A percentile compares a stretch with the other conserved stretches of the same genome.
phyloP scores from a whole-genome alignment of 2,797 vertebrate species.

The Sebastolobus alascanus region DNA sequence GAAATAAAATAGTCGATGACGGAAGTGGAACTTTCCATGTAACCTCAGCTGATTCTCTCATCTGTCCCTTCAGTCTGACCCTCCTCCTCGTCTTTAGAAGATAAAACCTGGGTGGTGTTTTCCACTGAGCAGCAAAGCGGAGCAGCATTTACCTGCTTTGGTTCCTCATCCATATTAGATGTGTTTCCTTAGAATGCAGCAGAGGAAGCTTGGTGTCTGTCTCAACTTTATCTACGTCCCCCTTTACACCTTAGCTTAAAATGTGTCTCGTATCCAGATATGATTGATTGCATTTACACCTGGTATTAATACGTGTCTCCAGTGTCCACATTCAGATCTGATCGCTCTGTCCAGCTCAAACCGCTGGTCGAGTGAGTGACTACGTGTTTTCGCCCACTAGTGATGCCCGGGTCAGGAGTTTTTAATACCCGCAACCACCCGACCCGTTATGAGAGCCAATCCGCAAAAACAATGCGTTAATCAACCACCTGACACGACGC shows the following conservation, averaged over 20 bases:
- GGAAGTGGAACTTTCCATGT: neutral
- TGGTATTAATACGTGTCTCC: neutral
- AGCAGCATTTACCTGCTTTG: conserved; percentile 18
- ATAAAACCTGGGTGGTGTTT: neutral
- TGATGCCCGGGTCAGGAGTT: neutral
- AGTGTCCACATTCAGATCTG: too few relatives aligned
- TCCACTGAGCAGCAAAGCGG: neutral
- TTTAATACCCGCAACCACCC: neutral
- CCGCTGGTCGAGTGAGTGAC: neutral
- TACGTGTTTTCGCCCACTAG: neutral
- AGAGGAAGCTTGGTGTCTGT: neutral
- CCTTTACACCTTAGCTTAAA: neutral
- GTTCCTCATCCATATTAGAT: conserved; percentile 15
- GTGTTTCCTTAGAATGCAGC: conserved; percentile 16
- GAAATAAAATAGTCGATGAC: neutral
- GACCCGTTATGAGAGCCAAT: neutral
- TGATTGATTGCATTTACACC: neutral
- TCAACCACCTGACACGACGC: too few relatives aligned
- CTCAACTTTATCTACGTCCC: neutral
- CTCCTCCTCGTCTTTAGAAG: neutral
- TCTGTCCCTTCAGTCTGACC: conserved; percentile 15
- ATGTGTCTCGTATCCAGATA: neutral
- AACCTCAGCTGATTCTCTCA: neutral
- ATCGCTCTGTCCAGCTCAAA: neutral
- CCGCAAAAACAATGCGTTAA: too few relatives aligned